Evolutionary conservation across 2,797 vertebrate species (phyloP).

Genomic region (Rhinichthys osculus): DNA sequence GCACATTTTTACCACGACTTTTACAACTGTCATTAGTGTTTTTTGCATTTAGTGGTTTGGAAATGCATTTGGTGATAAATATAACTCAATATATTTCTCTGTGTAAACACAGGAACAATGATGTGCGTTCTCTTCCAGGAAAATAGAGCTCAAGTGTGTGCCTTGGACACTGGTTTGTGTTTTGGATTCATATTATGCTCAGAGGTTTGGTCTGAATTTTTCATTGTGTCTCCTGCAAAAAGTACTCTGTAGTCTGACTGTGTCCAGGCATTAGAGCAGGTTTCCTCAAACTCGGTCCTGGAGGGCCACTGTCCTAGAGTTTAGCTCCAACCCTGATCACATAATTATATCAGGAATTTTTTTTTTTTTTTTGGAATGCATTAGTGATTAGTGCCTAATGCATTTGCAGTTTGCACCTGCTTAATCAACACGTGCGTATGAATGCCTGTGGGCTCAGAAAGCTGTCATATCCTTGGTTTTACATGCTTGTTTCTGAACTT

Average conservation of each 20-base stretch:
- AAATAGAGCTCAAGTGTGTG: constrained; percentile 29
- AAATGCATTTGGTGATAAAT: constrained; percentile 39
- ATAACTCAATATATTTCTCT: not conserved
- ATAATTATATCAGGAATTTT: not conserved
- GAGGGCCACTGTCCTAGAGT: no score
- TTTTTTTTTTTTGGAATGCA: not conserved
- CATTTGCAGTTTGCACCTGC: not conserved
- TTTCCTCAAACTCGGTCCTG: no score
- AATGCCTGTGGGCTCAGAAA: constrained; percentile 9
- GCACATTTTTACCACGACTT: not conserved
- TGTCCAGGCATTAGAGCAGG: not conserved
- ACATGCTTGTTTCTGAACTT: not conserved
- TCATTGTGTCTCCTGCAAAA: constrained; percentile 5
- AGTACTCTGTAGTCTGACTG: not conserved
- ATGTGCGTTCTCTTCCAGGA: constrained; percentile 38
- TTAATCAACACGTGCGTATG: not conserved
- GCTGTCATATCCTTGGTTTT: not conserved
- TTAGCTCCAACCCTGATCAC: no score
- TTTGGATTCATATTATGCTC: constrained; percentile 24
- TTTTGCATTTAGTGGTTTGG: constrained; percentile 40
- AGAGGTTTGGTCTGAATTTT: constrained; percentile 17
- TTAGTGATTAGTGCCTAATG: constrained; percentile 13
- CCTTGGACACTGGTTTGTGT: not conserved
- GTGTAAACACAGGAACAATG: constrained; percentile 41
- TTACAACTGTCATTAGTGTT: constrained; percentile 20